Evolutionary conservation across 92 coral and sea anemone species (phyloP).

Genomic region (Actinernus sp.): DNA sequence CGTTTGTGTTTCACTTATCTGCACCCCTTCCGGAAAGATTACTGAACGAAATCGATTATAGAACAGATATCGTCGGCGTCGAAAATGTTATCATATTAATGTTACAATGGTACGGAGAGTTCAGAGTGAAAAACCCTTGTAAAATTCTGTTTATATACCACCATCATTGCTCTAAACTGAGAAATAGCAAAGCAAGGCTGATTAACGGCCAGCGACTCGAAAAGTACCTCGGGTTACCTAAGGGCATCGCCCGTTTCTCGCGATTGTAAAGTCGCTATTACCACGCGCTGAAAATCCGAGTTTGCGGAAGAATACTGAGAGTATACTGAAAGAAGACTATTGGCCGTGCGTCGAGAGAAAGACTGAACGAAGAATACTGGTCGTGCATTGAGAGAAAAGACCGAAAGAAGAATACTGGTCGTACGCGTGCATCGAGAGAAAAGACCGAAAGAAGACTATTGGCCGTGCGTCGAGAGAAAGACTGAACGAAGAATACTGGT

Average conservation of each 20-base stretch:
- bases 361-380: no score
- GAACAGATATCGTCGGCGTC: slow-evolving; percentile 76
- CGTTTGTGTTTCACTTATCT: slow-evolving; percentile 71
- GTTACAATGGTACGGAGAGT: slow-evolving; percentile 57
- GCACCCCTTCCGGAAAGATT: slow-evolving; percentile 55
- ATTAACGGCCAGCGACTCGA: slow-evolving; percentile 19
- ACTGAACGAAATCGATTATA: slow-evolving; percentile 58
- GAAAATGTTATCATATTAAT: slow-evolving; percentile 72
- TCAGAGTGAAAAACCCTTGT: slow-evolving; percentile 84
- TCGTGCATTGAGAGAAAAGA: no score
- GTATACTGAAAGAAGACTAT: no score
- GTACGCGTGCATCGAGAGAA: no score
- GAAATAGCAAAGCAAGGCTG: slow-evolving; percentile 19
- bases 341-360: no score
- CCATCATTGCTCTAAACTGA: slow-evolving; percentile 74
- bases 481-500: no score
- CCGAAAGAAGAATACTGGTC: no score
- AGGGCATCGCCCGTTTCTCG: slow-evolving; percentile 39
- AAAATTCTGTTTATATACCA: slow-evolving; percentile 72
- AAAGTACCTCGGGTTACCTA: slow-evolving; percentile 18
- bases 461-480: no score
- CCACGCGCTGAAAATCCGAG: no score
- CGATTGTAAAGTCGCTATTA: slow-evolving; percentile 18
- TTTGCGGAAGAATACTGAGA: no score
- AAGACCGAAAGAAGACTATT: no score